Base-by-base conservation (phyloP, 2,113 vertebrate genomes). In the Murina feae region DNA sequence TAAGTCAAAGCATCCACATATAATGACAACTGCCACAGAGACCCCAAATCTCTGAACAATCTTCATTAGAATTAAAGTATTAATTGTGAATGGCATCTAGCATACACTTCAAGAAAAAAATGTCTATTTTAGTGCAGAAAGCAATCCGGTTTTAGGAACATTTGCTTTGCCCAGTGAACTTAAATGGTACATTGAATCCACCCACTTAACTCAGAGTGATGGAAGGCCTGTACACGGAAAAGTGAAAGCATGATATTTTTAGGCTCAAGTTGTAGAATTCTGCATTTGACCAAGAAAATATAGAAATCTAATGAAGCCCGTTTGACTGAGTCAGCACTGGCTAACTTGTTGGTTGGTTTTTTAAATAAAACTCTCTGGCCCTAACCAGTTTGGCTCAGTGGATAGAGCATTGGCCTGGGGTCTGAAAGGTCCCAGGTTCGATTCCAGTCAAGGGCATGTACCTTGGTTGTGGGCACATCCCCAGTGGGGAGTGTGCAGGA, bases 121-220 rank as follows among this genome's bases (percentile, higher is more conserved):
- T 96, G 92, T 76, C 65, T 74, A 71, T 84, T 97, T 95, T 68
- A 65, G 84, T 72, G 88, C 79, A 96, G 91, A 96, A 92, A 90
- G 32, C 0, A 25, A 97, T 97, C 78, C 72, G 60, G 66, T 93
- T 90, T 82, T 5, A 87, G 74, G 78, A n/a, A 42, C 30, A 5
- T 86, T 95, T 91, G 35, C 86, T 89, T 95, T 91, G 58, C 94
- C 71, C 21, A 92, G 80, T 51, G 88, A 95, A 86, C 92, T 97
- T 93, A 53, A 97, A 91, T 55, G 95, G 96, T 85, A 86, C 63
- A 81, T 96, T 97, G 97, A 97, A 98, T 95, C 95, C 95, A 93
- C 89, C 91, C 86, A 96, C 93, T 97, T 97, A 98, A 97, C 97
- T 93, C 75, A 95, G 91, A 96, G 93, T 80, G 96, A 98, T 37